Percentiles rank a stretch among this genome's conserved stretches.
Evolutionary conservation across 2,888 invertebrate genomes (phyloP).

Genomic region (Poecilobothrus nobilitatus): DNA sequence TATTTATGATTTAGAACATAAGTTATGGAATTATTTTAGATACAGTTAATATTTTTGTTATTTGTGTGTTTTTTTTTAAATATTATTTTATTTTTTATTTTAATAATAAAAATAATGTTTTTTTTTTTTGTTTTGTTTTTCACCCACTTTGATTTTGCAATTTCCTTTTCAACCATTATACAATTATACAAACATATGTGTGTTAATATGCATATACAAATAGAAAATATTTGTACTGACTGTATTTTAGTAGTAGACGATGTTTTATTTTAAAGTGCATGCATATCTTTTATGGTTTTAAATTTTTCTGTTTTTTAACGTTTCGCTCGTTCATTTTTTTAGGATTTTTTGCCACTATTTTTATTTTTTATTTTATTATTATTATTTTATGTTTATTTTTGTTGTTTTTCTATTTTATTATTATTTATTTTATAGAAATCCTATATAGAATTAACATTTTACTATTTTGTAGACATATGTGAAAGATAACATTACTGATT

Average conservation of each 20-base stretch:
- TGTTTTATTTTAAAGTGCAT: neutral
- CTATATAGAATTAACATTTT: conserved; percentile 1
- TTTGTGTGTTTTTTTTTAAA: neutral
- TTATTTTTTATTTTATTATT: neutral
- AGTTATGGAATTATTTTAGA: conserved; percentile 1
- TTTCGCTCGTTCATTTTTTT: neutral
- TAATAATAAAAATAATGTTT: neutral
- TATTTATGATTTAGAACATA: conserved; percentile 2
- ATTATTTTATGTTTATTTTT: too few relatives aligned
- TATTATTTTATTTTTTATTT: neutral
- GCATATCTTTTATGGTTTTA: neutral
- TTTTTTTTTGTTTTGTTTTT: neutral
- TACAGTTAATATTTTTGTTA: neutral
- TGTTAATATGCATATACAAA: neutral
- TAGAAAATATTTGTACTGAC: neutral
- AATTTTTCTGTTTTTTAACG: neutral
- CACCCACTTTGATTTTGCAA: conserved; percentile 6
- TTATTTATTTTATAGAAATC: neutral
- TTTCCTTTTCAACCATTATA: neutral
- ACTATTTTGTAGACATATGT: neutral
- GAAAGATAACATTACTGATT: neutral
- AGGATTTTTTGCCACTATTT: neutral
- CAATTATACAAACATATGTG: neutral
- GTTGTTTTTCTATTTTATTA: too few relatives aligned
- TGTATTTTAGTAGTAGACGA: neutral